Evolutionary conservation across 2,888 invertebrate species (phyloP), one percentile per base, ranked within the genome.

Genomic region (Tenthredo livida): DNA sequence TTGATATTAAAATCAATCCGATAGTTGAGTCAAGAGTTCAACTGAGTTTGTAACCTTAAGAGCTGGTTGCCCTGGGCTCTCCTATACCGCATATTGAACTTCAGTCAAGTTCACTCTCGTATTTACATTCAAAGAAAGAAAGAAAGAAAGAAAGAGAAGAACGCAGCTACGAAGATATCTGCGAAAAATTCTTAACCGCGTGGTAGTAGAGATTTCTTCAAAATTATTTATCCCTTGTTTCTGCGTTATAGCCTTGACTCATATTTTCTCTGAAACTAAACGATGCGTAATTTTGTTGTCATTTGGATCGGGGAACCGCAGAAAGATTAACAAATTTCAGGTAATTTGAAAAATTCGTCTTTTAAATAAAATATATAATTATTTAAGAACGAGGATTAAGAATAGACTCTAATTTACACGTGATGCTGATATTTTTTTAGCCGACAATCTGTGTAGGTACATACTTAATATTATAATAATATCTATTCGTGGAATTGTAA

Each of bases 1-100:
- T 92, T 92, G 92, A 92, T 92, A 92, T 92, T 92, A 92, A 92
- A 92, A 92, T 92, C 92, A 92, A 92, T 92, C 90, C 90, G 90
- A 91, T 90, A 91, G 92, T 90, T 90, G 89, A 88, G 86, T 88
- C 87, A 88, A 87, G 89, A 91, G 90, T 91, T 91, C 87, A 87
- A 88, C 88, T 87, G 90, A 92, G 91, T 92, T 92, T 90, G 90
- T 90, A 90, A 90, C 90, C 90, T 91, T 90, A 89, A 90, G 84
- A 87, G 86, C 85, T 84, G 86, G 84, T 85, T 85, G 78, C 75
- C 84, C 84, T 86, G 25, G 83, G 86, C 86, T 85, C 87, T 87
- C 88, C 88, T 87, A 75, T 43, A n/a, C n/a, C 86, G 90, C 89
- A 90, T 91, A 91, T 91, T 89, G 89, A 90, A 90, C 91, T 91